Percentiles rank a stretch among this genome's conserved stretches.
These are phyloP conservation scores for Shinisaurus crocodilurus DNA, from an alignment of 2,113 vertebrate species.

Conservation along the genomic window DNA sequence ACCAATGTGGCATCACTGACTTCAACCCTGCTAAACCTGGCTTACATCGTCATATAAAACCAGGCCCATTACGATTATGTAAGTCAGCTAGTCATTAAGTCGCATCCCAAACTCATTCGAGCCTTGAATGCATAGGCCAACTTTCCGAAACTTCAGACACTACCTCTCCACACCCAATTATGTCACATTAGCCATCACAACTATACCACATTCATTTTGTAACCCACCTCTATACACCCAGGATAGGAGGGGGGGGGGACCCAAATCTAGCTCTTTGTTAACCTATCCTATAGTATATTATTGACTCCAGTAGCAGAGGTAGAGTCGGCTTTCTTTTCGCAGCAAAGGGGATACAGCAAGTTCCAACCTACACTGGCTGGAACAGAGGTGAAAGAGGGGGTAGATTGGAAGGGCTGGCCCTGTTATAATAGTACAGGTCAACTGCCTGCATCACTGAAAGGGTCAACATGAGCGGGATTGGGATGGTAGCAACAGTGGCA, in stretches of 20 bases:
- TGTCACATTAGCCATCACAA: not conserved
- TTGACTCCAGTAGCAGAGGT: not conserved
- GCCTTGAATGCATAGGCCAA: not conserved
- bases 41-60: slow-evolving; percentile 6
- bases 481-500: not conserved
- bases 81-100: not conserved
- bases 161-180: not conserved
- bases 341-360: not conserved
- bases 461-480: not conserved
- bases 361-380: not conserved
- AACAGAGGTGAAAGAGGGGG: not conserved
- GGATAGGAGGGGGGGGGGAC: too few relatives aligned
- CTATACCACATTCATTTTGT: not conserved
- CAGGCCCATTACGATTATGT: slow-evolving; percentile 31
- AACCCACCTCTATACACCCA: not conserved
- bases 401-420: not conserved
- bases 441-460: not conserved
- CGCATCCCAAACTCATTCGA: slow-evolving; percentile 5
- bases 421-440: not conserved
- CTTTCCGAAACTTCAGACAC: not conserved
- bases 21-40: slow-evolving; percentile 26
- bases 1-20: slow-evolving; percentile 6
- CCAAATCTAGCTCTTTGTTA: not conserved
- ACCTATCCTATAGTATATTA: not conserved
- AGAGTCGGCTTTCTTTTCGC: not conserved